A percentile compares a stretch with the other conserved stretches of the same genome.
These are phyloP conservation scores for Chloropsis hardwickii DNA, from an alignment of 2,113 vertebrate species.

Conservation along the genomic window DNA sequence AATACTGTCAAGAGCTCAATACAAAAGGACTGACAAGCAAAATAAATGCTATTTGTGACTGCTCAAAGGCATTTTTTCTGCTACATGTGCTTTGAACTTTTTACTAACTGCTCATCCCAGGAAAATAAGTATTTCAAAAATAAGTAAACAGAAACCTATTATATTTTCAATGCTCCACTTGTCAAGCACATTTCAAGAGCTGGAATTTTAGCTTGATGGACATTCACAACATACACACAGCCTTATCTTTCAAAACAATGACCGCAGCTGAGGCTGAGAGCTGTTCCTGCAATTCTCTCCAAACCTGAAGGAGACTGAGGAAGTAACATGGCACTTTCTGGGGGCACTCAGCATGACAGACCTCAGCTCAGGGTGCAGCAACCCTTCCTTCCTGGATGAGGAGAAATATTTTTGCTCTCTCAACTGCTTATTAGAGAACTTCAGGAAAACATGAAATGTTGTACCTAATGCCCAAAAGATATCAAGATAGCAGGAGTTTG, in stretches of 20 bases:
- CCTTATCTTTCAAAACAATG: neutral
- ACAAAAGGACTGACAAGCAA: neutral
- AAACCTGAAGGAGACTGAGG: neutral
- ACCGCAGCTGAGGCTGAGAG: accelerated
- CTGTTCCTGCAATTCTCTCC: neutral
- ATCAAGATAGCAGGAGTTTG: neutral
- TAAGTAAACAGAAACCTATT: neutral
- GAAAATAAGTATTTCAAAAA: neutral
- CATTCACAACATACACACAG: neutral
- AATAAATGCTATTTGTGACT: neutral
- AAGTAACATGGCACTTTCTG: neutral
- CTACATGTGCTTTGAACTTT: neutral
- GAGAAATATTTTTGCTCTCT: neutral
- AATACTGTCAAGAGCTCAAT: neutral
- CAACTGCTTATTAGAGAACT: neutral
- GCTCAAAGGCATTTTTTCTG: neutral
- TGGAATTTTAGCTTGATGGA: neutral
- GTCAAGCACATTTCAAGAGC: neutral
- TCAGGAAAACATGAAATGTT: neutral
- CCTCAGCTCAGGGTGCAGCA: neutral
- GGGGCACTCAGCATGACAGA: neutral
- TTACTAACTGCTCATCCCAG: neutral
- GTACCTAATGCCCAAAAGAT: neutral
- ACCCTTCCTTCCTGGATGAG: neutral
- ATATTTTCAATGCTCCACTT: neutral